Evolutionary conservation across 2,797 vertebrate genomes (phyloP).

Genomic region (Leptatherina wallacei): DNA sequence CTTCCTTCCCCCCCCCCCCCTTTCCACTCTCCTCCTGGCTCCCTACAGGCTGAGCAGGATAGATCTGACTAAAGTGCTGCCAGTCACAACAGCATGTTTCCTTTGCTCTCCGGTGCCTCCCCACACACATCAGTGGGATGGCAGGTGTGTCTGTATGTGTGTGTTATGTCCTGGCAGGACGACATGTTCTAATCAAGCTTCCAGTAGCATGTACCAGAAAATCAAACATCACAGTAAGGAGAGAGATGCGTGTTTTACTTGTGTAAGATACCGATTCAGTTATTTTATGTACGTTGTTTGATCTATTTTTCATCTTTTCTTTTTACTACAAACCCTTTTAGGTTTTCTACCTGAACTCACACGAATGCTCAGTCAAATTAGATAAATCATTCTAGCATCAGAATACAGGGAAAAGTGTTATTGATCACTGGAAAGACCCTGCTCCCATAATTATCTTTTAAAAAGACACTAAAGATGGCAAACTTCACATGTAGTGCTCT

Average conservation of each 20-base stretch:
- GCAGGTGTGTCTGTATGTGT: slow-evolving; percentile 59
- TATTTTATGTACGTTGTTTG: not conserved
- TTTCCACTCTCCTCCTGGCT: slow-evolving; percentile 54
- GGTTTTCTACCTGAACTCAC: not conserved
- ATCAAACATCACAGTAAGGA: slow-evolving; percentile 12
- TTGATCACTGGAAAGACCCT: slow-evolving; percentile 13
- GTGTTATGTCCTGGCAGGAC: slow-evolving; percentile 43
- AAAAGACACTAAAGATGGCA: not conserved
- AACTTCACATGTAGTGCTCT: not conserved
- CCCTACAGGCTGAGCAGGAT: slow-evolving; percentile 64
- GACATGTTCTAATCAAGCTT: slow-evolving; percentile 57
- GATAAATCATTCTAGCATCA: slow-evolving; percentile 9
- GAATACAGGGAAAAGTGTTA: slow-evolving; percentile 8
- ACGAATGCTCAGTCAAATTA: slow-evolving; percentile 9
- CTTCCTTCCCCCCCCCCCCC: not conserved
- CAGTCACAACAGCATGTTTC: slow-evolving; percentile 81
- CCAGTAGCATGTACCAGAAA: slow-evolving; percentile 47
- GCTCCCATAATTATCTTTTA: not conserved
- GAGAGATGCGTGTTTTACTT: not conserved
- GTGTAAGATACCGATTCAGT: not conserved
- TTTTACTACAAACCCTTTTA: not conserved
- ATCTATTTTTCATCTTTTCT: not conserved
- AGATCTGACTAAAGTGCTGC: slow-evolving; percentile 81
- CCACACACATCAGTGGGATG: slow-evolving; percentile 68
- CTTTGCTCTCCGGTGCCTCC: slow-evolving; percentile 61